Percentiles rank a stretch among this genome's conserved stretches.
These are phyloP conservation scores for Lepidonotus clava DNA, from an alignment of 2,888 invertebrate genomes.

Conservation along the genomic window DNA sequence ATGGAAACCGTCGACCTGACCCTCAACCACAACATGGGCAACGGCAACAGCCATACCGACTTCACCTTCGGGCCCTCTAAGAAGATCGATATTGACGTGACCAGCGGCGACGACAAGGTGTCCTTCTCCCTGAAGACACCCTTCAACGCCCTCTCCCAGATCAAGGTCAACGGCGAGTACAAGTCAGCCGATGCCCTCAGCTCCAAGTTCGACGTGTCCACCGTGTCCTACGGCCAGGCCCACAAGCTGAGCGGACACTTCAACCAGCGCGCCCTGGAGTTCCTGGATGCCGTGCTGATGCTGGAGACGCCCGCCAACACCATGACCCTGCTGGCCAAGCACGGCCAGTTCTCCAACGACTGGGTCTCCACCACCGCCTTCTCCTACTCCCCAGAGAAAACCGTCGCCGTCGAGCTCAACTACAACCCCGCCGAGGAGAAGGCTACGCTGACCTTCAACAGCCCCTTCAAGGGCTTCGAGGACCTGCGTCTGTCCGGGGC, in stretches of 20 bases:
- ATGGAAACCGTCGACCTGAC: not conserved
- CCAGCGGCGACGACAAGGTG: not conserved
- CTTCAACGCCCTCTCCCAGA: not conserved
- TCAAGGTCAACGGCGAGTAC: not conserved
- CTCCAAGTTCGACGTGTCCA: slow-evolving; percentile 29
- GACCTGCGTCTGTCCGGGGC: not conserved
- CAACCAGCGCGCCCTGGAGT: not conserved
- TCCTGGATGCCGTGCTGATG: not conserved
- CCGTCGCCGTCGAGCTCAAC: not conserved
- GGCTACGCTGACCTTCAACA: slow-evolving; percentile 17
- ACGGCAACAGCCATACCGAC: not conserved
- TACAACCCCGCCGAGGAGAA: not conserved
- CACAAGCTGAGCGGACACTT: not conserved
- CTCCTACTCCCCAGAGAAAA: slow-evolving; percentile 7
- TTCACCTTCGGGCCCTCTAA: not conserved
- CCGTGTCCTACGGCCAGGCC: not conserved
- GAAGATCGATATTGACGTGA: not conserved
- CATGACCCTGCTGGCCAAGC: slow-evolving; percentile 5
- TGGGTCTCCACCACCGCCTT: slow-evolving; percentile 1
- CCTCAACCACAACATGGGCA: not conserved
- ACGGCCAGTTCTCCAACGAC: not conserved
- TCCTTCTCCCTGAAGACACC: slow-evolving; percentile 11
- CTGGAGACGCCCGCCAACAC: slow-evolving; percentile 11
- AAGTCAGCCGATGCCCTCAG: not conserved
- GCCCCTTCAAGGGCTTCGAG: slow-evolving; percentile 14